A percentile compares a stretch with the other conserved stretches of the same genome.
phyloP scores from a whole-genome alignment of 1,140 invertebrate genomes.

The Dendrolimus kikuchii region DNA sequence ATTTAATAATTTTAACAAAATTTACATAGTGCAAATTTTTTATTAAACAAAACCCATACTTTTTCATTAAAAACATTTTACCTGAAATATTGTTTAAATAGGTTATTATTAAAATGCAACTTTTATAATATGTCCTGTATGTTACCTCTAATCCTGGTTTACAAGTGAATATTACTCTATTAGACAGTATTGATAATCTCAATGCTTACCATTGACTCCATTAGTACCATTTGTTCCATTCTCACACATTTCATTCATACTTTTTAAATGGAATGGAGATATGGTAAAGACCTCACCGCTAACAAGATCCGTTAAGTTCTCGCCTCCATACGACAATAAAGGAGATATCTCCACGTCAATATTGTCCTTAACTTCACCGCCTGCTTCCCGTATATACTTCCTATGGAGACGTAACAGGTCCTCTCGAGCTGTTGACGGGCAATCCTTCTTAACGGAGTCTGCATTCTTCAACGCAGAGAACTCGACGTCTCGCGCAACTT shows the following conservation, averaged over 20 bases:
- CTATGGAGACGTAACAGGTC: slow-evolving; percentile 89
- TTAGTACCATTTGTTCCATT: slow-evolving; percentile 53
- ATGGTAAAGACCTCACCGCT: slow-evolving; percentile 77
- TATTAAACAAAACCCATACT: too few relatives aligned
- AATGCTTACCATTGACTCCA: slow-evolving; percentile 50
- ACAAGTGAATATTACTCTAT: too few relatives aligned
- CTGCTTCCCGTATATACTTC: slow-evolving; percentile 87
- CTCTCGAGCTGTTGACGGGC: slow-evolving; percentile 87
- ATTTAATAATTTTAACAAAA: too few relatives aligned
- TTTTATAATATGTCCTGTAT: too few relatives aligned
- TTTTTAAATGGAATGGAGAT: slow-evolving; percentile 76
- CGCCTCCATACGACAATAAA: slow-evolving; percentile 91
- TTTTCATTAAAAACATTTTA: too few relatives aligned
- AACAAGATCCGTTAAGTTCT: slow-evolving; percentile 81
- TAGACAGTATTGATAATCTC: slow-evolving; percentile 2
- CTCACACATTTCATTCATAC: slow-evolving; percentile 30
- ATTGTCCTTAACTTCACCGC: slow-evolving; percentile 81
- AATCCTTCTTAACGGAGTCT: slow-evolving; percentile 90
- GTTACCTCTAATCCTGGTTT: too few relatives aligned
- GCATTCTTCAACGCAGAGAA: slow-evolving; percentile 98
- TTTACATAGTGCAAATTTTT: too few relatives aligned
- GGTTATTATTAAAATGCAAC: too few relatives aligned
- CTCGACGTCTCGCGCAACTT: slow-evolving; percentile 93
- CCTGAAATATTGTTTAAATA: too few relatives aligned
- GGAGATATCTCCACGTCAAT: slow-evolving; percentile 93